Base-by-base conservation (phyloP, 1,140 invertebrate genomes). In the Acromyrmex echinatior region DNA sequence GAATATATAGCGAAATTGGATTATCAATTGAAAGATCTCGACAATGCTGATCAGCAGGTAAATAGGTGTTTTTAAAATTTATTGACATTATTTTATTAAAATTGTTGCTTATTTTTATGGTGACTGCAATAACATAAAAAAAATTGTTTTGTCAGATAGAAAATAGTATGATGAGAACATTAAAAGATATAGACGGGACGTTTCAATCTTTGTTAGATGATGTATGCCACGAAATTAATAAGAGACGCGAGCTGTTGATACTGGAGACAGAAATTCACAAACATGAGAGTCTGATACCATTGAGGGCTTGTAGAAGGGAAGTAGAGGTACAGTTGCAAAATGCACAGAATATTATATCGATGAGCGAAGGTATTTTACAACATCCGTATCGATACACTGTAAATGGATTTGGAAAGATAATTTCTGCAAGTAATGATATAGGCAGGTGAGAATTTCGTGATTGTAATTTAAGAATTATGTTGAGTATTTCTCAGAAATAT, bases 221-320 rank as follows among this genome's bases (percentile, higher is more conserved):
- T 65, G 70, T 91, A 10, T 89, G 86, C 31, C 12, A 73, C 6
- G 87, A 92, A 58, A 91, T 92, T 58, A 92, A 92, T 71, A 79
- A 88, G 49, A 92, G 88, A 87, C 86, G 90, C n/a, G 88, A 91
- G 63, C 60, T 90, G 2, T 58, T 91, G 39, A 92, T 86, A 89
- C 65, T 92, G 58, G 92, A 92, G 65, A 74, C 91, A 16, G 80
- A 92, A 31, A 88, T 92, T 70, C 81, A 89, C 78, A 91, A 89
- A 70, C 79, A 82, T 51, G 92, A 92, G 66, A 88, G 85, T 68
- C 63, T 92, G 6, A 86, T 80, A 49, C 92, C 92, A n/a, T 71
- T 92, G 25, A 90, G 66, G 82, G 91, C 88, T 28, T 92, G 92
- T 65, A 90, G 91, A 60, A 89, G 81, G 58, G 90, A 92, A 58